Evolutionary conservation across 2,113 vertebrate species (phyloP), one percentile per base, ranked within the genome.

Genomic region (Elgaria multicarinata): DNA sequence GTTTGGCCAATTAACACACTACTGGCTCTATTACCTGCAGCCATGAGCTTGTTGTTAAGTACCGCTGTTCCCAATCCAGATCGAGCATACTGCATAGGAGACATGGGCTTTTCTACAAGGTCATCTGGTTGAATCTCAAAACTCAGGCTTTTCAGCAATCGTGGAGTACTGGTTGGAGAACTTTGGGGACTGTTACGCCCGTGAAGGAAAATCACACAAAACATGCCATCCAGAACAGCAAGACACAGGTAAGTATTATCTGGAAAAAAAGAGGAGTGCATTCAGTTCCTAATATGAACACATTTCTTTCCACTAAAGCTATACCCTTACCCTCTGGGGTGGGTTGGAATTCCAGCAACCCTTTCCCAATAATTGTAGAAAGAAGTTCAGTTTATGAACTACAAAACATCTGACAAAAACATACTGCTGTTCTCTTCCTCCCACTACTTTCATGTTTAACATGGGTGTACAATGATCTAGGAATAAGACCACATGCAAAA

Each of bases 151-250:
- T 99, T 99, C 86, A 97, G 97, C 93, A 99, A 96, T 86, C 99
- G 98, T 0, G 99, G 99, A 0, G 99, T 99, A 95, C 98, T 98
- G 0, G 97, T 98, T 53, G 99, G 99, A 7, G 99, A 99, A 83
- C 97, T 98, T 97, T 99, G 98, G 0, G 99, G 99, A 95, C 98
- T 99, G 96, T 97, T 99, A 72, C 98, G 98, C n/a, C 99, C 98
- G 0, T 99, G 99, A 94, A 99, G 96, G 93, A 99, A 99, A 96
- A 99, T 99, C 80, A 99, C 99, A 9, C 98, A 99, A 94, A 99
- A 97, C 93, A 98, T 94, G 0, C 98, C 97, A 2, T 99, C 98
- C 97, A 99, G 96, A 92, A 99, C 98, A 22, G 99, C 99, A 91
- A 99, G 98, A 96, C 99, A 99, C 95, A 99, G 95, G 96, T 99